Evolutionary conservation across 1,140 invertebrate species (phyloP).

Genomic region (Andricus grossulariae): DNA sequence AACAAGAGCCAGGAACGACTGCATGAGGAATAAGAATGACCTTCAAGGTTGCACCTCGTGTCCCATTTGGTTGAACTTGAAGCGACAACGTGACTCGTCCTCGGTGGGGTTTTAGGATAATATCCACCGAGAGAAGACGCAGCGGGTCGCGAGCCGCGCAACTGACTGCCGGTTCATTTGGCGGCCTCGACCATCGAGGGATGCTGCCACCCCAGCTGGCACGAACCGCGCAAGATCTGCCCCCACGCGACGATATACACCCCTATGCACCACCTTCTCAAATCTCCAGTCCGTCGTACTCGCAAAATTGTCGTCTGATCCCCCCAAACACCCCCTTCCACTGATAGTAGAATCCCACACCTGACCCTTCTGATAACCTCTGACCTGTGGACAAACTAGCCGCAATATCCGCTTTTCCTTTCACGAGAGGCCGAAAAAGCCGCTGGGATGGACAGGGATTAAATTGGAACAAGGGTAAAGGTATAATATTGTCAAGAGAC

Average conservation of each 20-base stretch:
- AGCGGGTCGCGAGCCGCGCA: conserved; percentile 70
- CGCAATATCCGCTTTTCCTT: conserved; percentile 31
- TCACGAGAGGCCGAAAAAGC: not conserved
- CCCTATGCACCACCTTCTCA: conserved; percentile 41
- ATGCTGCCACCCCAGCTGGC: conserved; percentile 70
- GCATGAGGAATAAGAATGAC: not conserved
- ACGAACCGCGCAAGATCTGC: conserved; percentile 73
- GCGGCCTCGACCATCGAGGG: conserved; percentile 65
- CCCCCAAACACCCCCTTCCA: conserved; percentile 19
- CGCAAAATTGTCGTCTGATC: conserved; percentile 8
- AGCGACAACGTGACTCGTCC: conserved; percentile 38
- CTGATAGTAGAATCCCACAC: conserved; percentile 18
- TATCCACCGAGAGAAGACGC: conserved; percentile 49
- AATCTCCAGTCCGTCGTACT: conserved; percentile 42
- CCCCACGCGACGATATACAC: conserved; percentile 53
- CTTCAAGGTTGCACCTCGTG: conserved; percentile 11
- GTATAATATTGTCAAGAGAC: too few relatives aligned
- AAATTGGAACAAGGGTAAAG: not conserved
- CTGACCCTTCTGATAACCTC: conserved; percentile 42
- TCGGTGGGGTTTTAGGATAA: not conserved
- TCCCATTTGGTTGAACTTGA: not conserved
- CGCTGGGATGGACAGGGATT: not conserved
- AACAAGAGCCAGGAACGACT: not conserved
- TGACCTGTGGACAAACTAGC: not conserved
- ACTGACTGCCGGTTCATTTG: conserved; percentile 69